phyloP scores from a whole-genome alignment of 1,140 invertebrate species.

The Pseudomyrmex dendroicus region DNA sequence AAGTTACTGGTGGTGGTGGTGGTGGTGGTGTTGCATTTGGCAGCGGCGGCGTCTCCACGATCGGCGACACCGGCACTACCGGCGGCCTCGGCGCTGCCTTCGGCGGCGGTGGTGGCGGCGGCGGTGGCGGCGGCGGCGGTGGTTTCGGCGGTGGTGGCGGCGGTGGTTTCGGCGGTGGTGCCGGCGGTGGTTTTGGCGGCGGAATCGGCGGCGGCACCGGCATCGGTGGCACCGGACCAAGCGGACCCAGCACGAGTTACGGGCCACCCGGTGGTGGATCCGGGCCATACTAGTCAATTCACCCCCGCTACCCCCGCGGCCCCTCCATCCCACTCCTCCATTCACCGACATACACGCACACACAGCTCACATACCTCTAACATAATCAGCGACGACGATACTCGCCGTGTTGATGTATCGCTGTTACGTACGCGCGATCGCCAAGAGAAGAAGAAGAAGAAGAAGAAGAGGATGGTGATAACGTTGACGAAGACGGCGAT shows the following conservation, averaged over 20 bases:
- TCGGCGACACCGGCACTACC: conserved; percentile 19
- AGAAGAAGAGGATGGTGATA: conserved; percentile 40
- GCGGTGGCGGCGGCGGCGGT: conserved; percentile 78
- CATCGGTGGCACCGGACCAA: conserved; percentile 72
- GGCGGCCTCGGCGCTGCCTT: conserved; percentile 79
- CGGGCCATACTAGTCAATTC: conserved; percentile 85
- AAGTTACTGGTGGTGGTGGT: conserved; percentile 81
- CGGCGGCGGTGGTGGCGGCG: conserved; percentile 67
- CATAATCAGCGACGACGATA: conserved; percentile 65
- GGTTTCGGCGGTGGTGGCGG: conserved; percentile 74
- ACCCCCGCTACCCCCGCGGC: conserved; percentile 59
- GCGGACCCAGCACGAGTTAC: conserved; percentile 87
- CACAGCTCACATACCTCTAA: conserved; percentile 67
- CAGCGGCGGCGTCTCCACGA: conserved; percentile 55
- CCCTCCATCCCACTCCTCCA: conserved; percentile 44
- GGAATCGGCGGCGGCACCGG: conserved; percentile 80
- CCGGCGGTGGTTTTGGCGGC: conserved; percentile 66
- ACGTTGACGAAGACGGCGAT: conserved; percentile 41
- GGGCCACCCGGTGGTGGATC: conserved; percentile 86
- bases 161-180: conserved; percentile 69
- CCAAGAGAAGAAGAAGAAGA: conserved; percentile 53
- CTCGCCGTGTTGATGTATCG: conserved; percentile 56
- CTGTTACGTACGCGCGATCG: conserved; percentile 57
- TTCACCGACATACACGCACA: conserved; percentile 67
- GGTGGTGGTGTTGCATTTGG: conserved; percentile 75